Evolutionary conservation across 2,113 vertebrate genomes (phyloP).

Genomic region (Cavia aperea): DNA sequence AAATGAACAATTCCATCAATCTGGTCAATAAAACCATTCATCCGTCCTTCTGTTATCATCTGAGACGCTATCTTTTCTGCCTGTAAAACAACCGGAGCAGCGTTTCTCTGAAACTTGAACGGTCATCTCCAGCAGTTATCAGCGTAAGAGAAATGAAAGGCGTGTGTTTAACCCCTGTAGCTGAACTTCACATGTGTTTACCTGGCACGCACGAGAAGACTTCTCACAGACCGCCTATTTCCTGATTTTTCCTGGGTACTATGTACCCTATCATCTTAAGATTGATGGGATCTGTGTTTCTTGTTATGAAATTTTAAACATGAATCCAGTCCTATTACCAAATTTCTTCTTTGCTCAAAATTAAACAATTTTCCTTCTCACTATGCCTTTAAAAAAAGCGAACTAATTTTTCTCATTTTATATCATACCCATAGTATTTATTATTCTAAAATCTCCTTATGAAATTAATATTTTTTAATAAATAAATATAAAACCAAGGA

Average conservation of each 20-base stretch:
- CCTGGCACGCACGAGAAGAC: not conserved
- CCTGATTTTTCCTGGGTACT: not conserved
- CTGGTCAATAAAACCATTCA: constrained; percentile 99
- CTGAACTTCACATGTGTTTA: not conserved
- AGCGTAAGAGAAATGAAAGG: not conserved
- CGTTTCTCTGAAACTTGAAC: not conserved
- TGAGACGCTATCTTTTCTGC: constrained; percentile 99
- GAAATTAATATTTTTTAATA: not conserved
- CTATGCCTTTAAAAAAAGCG: not conserved
- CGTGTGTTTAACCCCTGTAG: not conserved
- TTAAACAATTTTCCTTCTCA: constrained; percentile 36
- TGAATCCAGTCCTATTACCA: not conserved
- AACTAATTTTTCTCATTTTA: constrained; percentile 12
- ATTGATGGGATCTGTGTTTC: not conserved
- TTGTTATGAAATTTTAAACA: constrained; percentile 5
- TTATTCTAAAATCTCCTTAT: not conserved
- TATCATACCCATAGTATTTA: constrained; percentile 22
- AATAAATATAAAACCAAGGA: too few relatives aligned
- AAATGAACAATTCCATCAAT: constrained; percentile 99
- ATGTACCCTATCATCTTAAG: not conserved
- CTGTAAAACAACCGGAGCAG: constrained; percentile 69
- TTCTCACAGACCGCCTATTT: not conserved
- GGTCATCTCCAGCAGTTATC: not conserved
- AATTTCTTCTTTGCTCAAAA: constrained; percentile 35
- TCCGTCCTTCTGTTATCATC: constrained; percentile 99